A percentile compares a stretch with the other conserved stretches of the same genome.
Evolutionary conservation across 2,888 invertebrate genomes (phyloP).

Genomic region (Ganaspis brasiliensis): DNA sequence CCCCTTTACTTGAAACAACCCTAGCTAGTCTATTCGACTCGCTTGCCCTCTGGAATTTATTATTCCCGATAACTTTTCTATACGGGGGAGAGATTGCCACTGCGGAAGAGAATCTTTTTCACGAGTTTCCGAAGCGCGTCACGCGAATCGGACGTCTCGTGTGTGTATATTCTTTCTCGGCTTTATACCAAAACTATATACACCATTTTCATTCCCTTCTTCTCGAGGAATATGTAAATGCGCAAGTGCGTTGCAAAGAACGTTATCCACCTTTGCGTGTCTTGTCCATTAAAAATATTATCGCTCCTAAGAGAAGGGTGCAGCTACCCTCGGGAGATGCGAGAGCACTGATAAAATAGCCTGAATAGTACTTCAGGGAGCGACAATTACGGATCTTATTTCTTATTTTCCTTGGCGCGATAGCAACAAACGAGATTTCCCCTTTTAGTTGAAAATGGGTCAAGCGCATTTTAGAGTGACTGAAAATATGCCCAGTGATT

Average conservation of each 20-base stretch:
- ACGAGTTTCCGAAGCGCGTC: conserved; percentile 48
- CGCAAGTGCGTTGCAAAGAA: conserved; percentile 1
- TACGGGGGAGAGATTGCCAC: conserved; percentile 49
- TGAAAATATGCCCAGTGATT: too few species aligned
- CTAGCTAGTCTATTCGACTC: conserved; percentile 40
- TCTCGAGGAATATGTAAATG: conserved; percentile 39
- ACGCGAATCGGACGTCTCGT: conserved; percentile 20
- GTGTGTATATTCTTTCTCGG: conserved; percentile 7
- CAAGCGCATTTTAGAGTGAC: background rate
- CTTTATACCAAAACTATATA: conserved; percentile 37
- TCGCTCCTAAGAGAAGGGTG: conserved; percentile 38
- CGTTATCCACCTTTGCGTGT: conserved; percentile 11
- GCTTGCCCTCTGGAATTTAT: conserved; percentile 67
- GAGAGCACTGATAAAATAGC: conserved; percentile 16
- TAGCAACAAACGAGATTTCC: background rate
- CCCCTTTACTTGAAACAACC: conserved; percentile 32
- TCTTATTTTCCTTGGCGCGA: background rate
- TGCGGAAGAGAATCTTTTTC: conserved; percentile 51
- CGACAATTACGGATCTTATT: conserved; percentile 10
- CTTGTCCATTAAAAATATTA: conserved; percentile 30
- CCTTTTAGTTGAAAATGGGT: background rate
- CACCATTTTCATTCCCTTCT: conserved; percentile 7
- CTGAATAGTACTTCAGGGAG: conserved; percentile 17
- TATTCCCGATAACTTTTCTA: conserved; percentile 71
- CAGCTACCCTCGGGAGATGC: conserved; percentile 9